Percentiles rank a stretch among this genome's conserved stretches.
These are phyloP conservation scores for Diarsia brunnea DNA, from an alignment of 2,888 invertebrate species.

Conservation along the genomic window DNA sequence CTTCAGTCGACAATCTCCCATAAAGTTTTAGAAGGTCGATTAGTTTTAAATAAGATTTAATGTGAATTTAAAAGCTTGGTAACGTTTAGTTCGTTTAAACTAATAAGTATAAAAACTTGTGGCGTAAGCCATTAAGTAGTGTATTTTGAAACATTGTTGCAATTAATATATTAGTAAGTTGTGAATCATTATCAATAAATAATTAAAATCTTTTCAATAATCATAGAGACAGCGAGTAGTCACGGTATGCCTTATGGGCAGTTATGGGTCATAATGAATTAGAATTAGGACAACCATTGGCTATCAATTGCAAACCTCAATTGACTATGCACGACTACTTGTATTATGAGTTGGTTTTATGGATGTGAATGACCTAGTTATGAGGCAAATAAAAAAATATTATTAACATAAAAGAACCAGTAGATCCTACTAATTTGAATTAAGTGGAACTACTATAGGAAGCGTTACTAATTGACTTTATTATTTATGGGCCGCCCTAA, in stretches of 20 bases:
- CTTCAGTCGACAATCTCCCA: not conserved
- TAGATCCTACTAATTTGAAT: not conserved
- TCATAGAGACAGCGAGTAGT: not conserved
- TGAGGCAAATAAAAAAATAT: not conserved
- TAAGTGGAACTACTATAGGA: not conserved
- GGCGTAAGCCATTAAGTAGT: not conserved
- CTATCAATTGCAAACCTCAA: conserved; percentile 29
- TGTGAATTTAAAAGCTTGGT: conserved; percentile 16
- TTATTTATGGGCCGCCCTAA: not conserved
- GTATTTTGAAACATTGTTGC: not conserved
- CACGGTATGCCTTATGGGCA: not conserved
- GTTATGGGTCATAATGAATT: conserved; percentile 11
- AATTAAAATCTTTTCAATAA: conserved; percentile 1
- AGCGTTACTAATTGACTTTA: conserved; percentile 13
- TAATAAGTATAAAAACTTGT: not conserved
- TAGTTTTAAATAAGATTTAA: not conserved
- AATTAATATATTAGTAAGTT: not conserved
- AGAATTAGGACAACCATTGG: conserved; percentile 12
- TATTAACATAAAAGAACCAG: not conserved
- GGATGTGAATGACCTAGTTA: conserved; percentile 31
- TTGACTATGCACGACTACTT: conserved; percentile 19
- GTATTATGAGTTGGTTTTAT: conserved; percentile 8
- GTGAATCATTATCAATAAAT: conserved; percentile 19
- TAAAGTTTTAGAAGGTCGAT: conserved; percentile 23
- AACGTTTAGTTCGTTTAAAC: not conserved